A percentile compares a stretch with the other conserved stretches of the same genome.
phyloP scores from a whole-genome alignment of 92 coral and sea anemone species.

The Anthopleura xanthogrammica region DNA sequence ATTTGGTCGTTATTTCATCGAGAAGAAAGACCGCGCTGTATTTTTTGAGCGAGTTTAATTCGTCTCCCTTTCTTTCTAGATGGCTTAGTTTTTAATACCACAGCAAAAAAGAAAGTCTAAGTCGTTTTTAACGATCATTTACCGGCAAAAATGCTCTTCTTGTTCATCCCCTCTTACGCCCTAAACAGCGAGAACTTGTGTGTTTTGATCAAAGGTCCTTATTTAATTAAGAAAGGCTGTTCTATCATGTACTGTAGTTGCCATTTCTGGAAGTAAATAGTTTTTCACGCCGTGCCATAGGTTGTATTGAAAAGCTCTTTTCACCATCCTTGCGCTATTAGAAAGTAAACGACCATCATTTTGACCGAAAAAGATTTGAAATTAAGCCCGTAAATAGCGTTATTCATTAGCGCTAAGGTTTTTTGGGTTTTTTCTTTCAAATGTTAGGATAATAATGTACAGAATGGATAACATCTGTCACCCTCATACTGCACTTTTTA shows the following conservation, averaged over 20 bases:
- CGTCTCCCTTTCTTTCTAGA: not conserved
- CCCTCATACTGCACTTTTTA: slow-evolving; percentile 14
- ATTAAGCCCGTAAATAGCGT: slow-evolving; percentile 2
- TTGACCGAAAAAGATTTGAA: slow-evolving; percentile 10
- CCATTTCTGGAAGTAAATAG: slow-evolving; percentile 20
- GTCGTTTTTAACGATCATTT: slow-evolving; percentile 26
- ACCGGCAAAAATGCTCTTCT: slow-evolving; percentile 7
- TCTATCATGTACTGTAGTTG: slow-evolving; percentile 30
- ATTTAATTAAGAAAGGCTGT: slow-evolving; percentile 33
- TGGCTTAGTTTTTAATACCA: slow-evolving; percentile 2
- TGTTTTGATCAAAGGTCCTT: slow-evolving; percentile 19
- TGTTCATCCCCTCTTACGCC: slow-evolving; percentile 31
- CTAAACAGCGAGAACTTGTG: slow-evolving; percentile 12
- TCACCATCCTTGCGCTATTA: slow-evolving; percentile 7
- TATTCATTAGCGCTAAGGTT: slow-evolving; percentile 10
- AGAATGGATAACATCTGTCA: slow-evolving; percentile 34
- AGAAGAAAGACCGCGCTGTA: not conserved
- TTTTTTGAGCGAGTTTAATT: not conserved
- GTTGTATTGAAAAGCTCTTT: slow-evolving; percentile 15
- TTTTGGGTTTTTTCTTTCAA: slow-evolving; percentile 25
- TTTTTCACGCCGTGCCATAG: slow-evolving; percentile 3
- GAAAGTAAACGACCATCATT: slow-evolving; percentile 1
- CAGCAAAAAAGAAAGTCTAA: not conserved
- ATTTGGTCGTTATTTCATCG: not conserved
- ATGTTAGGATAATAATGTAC: slow-evolving; percentile 16